Percentiles rank a stretch among this genome's conserved stretches.
Evolutionary conservation across 1,140 invertebrate genomes (phyloP).

Genomic region (Limonius californicus): DNA sequence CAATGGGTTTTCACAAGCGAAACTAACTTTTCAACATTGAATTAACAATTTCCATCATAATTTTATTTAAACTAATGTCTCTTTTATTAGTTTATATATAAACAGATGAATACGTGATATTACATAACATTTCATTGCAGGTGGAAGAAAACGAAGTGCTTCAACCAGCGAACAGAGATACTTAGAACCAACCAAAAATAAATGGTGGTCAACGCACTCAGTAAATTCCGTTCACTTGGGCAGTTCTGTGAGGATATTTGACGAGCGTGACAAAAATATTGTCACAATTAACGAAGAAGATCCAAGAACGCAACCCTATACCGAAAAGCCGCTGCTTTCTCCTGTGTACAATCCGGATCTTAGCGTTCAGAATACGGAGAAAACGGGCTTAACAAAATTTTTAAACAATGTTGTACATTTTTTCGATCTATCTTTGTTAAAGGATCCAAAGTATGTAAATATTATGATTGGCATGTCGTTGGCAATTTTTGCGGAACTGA

Average conservation of each 20-base stretch:
- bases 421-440: constrained; percentile 63
- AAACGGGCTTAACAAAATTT: constrained; percentile 31
- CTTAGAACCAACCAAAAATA: constrained; percentile 14
- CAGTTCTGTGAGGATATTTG: constrained; percentile 28
- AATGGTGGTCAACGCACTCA: constrained; percentile 23
- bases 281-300: background rate
- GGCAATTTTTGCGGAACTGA: constrained; percentile 64
- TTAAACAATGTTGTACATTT: constrained; percentile 54
- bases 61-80: too few species aligned
- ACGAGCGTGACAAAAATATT: constrained; percentile 16
- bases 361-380: too few species aligned
- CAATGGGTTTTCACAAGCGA: too few species aligned
- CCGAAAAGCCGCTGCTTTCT: too few species aligned
- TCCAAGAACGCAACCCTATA: too few species aligned
- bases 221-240: constrained; percentile 25
- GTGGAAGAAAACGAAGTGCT: background rate
- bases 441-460: constrained; percentile 63
- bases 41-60: too few species aligned
- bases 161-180: background rate
- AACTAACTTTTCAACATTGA: too few species aligned
- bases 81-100: too few species aligned
- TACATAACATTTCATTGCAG: background rate
- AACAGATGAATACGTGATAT: background rate
- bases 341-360: too few species aligned
- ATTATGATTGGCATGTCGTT: constrained; percentile 64